Percentiles rank a stretch among this genome's conserved stretches.
These are phyloP conservation scores for Paramuricea clavata DNA, from an alignment of 92 coral and sea anemone genomes.

Conservation along the genomic window DNA sequence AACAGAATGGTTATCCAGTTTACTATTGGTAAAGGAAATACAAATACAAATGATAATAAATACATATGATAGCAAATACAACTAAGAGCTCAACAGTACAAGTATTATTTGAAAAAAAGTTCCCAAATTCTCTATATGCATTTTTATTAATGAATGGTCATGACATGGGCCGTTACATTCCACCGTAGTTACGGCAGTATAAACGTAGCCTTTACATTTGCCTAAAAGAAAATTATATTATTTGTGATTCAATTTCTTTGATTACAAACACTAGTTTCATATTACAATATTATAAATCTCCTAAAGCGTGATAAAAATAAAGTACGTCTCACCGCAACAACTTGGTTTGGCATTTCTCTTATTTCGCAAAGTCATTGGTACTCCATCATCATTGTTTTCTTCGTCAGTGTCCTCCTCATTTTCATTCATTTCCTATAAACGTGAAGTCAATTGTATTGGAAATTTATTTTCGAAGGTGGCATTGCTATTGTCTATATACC, in stretches of 20 bases:
- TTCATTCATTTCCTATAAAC: neutral
- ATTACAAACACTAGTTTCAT: neutral
- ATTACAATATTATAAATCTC: neutral
- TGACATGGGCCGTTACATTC: too few species aligned
- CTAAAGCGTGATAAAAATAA: neutral
- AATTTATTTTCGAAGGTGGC: neutral
- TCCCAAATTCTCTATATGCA: too few species aligned
- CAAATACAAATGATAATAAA: neutral
- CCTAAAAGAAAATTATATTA: neutral
- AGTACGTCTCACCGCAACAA: slow-evolving; percentile 22
- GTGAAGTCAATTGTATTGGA: neutral
- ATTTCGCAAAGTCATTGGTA: neutral
- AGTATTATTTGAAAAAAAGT: neutral
- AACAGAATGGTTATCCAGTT: neutral
- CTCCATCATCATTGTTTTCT: neutral
- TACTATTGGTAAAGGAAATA: neutral
- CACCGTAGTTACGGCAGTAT: too few species aligned
- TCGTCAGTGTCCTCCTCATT: neutral
- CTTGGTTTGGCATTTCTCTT: neutral
- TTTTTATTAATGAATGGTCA: too few species aligned
- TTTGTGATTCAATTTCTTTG: neutral
- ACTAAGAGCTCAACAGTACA: neutral
- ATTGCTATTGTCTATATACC: neutral
- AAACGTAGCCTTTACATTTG: neutral
- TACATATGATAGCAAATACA: neutral